Evolutionary conservation across 2,888 invertebrate species (phyloP).

Genomic region (Unio delphinus): DNA sequence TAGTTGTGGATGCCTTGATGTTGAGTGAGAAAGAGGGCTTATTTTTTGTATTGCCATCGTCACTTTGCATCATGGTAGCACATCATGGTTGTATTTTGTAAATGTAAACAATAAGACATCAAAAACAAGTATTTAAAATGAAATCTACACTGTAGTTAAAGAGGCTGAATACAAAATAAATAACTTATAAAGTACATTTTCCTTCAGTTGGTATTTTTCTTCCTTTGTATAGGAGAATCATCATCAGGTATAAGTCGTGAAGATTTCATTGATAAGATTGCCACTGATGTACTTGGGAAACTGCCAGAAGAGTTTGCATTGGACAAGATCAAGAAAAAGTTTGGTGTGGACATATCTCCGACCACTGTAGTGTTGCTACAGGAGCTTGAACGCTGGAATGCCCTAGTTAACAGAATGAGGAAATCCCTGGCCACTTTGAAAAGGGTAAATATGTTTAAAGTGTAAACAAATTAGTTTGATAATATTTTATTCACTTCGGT

Average conservation of each 20-base stretch:
- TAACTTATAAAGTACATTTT: no score
- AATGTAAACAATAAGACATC: no score
- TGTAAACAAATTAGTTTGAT: background rate
- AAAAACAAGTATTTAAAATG: no score
- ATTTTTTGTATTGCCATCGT: no score
- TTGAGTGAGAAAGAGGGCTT: no score
- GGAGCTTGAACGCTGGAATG: constrained; percentile 89
- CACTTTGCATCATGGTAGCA: no score
- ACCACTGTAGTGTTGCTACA: constrained; percentile 89
- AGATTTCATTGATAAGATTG: constrained; percentile 86
- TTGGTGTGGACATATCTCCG: constrained; percentile 86
- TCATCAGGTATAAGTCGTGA: constrained; percentile 86
- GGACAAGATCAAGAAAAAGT: constrained; percentile 84
- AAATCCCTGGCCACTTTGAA: constrained; percentile 80
- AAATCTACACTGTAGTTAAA: no score
- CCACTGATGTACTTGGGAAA: constrained; percentile 83
- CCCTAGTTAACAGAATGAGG: constrained; percentile 81
- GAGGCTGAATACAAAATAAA: no score
- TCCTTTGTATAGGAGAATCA: constrained; percentile 75
- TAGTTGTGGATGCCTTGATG: no score
- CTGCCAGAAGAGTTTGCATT: constrained; percentile 85
- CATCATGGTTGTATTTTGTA: no score
- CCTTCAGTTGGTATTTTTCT: no score
- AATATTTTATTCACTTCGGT: background rate
- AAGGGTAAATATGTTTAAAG: constrained; percentile 51